Evolutionary conservation across 2,888 invertebrate genomes (phyloP).

Genomic region (Syrphus vitripennis): DNA sequence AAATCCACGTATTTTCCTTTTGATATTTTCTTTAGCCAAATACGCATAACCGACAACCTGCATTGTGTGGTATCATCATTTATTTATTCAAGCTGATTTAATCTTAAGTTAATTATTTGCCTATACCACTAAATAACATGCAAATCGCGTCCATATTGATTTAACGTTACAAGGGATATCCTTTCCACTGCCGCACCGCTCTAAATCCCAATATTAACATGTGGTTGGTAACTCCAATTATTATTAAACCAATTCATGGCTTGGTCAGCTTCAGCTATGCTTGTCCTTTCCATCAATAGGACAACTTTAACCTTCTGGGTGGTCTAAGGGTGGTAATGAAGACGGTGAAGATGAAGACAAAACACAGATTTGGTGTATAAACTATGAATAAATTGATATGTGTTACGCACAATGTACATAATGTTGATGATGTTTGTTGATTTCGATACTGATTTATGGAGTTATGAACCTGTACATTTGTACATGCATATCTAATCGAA

Average conservation of each 20-base stretch:
- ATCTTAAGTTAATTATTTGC: slow-evolving; percentile 49
- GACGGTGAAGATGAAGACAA: not conserved
- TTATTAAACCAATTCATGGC: not conserved
- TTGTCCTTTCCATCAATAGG: not conserved
- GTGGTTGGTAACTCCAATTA: slow-evolving; percentile 5
- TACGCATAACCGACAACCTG: too few relatives aligned
- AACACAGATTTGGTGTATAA: not conserved
- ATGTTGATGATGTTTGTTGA: not conserved
- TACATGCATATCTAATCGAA: too few relatives aligned
- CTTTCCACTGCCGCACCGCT: not conserved
- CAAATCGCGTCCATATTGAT: slow-evolving; percentile 21
- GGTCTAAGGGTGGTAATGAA: not conserved
- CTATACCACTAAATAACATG: slow-evolving; percentile 13
- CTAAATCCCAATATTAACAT: not conserved
- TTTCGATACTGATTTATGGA: not conserved
- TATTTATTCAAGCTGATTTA: slow-evolving; percentile 20
- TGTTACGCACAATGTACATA: too few relatives aligned
- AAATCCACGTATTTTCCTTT: too few relatives aligned
- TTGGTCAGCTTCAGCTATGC: not conserved
- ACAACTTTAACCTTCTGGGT: not conserved
- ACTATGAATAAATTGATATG: slow-evolving; percentile 13
- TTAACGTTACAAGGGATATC: too few relatives aligned
- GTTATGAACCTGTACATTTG: not conserved
- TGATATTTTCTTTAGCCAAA: too few relatives aligned
- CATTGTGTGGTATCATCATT: not conserved